These are phyloP conservation scores for Anguilla anguilla DNA, from an alignment of 2,797 vertebrate genomes.

Conservation along the genomic window DNA sequence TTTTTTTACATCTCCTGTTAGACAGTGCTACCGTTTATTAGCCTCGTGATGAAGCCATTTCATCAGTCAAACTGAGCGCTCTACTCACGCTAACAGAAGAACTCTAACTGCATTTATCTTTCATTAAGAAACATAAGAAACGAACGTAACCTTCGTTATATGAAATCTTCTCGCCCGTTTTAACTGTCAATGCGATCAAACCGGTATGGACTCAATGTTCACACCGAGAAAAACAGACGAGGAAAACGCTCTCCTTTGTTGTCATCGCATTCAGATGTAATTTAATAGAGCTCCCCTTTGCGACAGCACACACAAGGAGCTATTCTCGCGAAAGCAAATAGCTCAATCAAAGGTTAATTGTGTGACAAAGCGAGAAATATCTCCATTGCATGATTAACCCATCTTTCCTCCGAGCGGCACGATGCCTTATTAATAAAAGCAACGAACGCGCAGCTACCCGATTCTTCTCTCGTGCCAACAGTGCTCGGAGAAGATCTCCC, in stretches of 20 bases:
- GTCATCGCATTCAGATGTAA: not conserved
- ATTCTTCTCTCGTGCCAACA: not conserved
- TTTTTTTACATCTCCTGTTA: not conserved
- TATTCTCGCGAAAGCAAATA: conserved; percentile 2
- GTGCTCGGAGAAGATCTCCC: not conserved
- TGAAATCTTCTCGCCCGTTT: not conserved
- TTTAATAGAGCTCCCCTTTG: not conserved
- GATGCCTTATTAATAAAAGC: conserved; percentile 1
- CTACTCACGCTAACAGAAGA: not conserved
- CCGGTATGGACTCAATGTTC: not conserved
- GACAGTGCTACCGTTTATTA: conserved; percentile 22
- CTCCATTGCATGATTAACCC: not conserved
- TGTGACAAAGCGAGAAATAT: not conserved
- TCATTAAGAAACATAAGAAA: not conserved
- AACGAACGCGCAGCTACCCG: not conserved
- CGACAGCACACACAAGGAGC: not conserved
- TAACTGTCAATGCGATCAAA: not conserved
- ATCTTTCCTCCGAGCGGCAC: not conserved
- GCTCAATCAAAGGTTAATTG: conserved; percentile 1
- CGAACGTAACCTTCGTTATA: not conserved
- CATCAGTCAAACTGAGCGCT: not conserved
- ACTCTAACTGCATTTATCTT: not conserved
- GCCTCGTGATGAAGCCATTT: conserved; percentile 16
- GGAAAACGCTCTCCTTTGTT: not conserved
- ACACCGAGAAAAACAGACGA: not conserved